Conservation (phyloP, 2,113 vertebrate genomes). For the Hylia prasina region DNA sequence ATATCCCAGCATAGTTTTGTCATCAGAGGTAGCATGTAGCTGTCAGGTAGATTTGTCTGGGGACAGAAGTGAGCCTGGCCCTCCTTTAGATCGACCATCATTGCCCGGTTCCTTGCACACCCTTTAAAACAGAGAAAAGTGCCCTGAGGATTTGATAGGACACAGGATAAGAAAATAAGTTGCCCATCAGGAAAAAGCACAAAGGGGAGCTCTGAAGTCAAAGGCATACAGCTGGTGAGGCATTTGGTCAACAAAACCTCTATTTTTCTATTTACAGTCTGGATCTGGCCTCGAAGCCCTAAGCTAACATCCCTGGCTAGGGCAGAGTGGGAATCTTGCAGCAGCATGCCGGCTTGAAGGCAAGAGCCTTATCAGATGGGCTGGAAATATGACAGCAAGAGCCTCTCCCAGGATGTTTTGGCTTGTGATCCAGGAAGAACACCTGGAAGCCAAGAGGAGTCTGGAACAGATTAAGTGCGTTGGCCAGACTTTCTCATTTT, state of each 20-base stretch:
- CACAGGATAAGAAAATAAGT: background rate
- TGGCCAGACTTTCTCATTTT: slow-evolving; percentile 47
- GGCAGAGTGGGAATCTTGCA: background rate
- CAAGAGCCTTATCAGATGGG: slow-evolving; percentile 37
- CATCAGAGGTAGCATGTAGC: background rate
- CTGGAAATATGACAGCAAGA: background rate
- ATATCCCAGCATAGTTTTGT: background rate
- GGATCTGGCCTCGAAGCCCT: background rate
- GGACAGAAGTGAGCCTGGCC: background rate
- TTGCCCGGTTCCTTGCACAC: background rate
- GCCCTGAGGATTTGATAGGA: background rate
- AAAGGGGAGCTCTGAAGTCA: background rate
- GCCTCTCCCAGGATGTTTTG: slow-evolving; percentile 51
- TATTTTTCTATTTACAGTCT: background rate
- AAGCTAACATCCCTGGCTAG: background rate
- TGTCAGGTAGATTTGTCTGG: background rate
- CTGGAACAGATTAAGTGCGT: slow-evolving; percentile 31
- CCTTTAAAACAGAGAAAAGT: background rate
- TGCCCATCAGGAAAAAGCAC: background rate
- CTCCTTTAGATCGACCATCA: background rate
- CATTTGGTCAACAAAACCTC: background rate
- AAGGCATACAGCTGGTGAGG: background rate
- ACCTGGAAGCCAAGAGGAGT: slow-evolving; percentile 43
- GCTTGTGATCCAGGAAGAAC: slow-evolving; percentile 2
- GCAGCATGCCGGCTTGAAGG: background rate